Evolutionary conservation across 2,888 invertebrate genomes (phyloP).

Genomic region (Philaethria dido): DNA sequence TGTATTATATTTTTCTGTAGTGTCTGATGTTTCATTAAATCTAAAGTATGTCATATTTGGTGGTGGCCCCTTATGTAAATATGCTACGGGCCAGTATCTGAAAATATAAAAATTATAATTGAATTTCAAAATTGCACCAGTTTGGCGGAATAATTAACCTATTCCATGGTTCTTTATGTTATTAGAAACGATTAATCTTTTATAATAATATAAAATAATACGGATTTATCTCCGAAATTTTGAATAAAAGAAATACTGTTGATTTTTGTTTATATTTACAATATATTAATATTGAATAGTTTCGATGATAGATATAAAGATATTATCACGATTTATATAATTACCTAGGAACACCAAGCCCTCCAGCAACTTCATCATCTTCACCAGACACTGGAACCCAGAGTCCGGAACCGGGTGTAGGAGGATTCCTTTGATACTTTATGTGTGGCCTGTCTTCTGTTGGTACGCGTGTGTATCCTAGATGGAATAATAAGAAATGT

Average conservation of each 20-base stretch:
- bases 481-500: slow-evolving; percentile 34
- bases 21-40: slow-evolving; percentile 63
- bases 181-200: too few species aligned
- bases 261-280: too few species aligned
- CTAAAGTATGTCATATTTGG: slow-evolving; percentile 87
- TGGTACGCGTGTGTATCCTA: slow-evolving; percentile 73
- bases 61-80: slow-evolving; percentile 91
- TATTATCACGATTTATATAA: background rate
- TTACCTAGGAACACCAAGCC: slow-evolving; percentile 72
- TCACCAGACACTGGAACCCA: slow-evolving; percentile 64
- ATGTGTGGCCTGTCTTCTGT: slow-evolving; percentile 67
- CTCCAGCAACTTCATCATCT: slow-evolving; percentile 68
- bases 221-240: too few species aligned
- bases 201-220: too few species aligned
- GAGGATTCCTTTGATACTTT: slow-evolving; percentile 67
- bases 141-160: too few species aligned
- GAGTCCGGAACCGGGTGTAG: slow-evolving; percentile 62
- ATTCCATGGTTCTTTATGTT: too few species aligned
- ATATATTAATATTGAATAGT: too few species aligned
- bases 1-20: slow-evolving; percentile 40
- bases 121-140: too few species aligned
- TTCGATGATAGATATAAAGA: too few species aligned
- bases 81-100: slow-evolving; percentile 91
- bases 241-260: too few species aligned
- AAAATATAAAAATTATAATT: background rate